Percentiles rank a stretch among this genome's conserved stretches.
phyloP scores from a whole-genome alignment of 2,797 vertebrate species.

The Danio jaintianensis region DNA sequence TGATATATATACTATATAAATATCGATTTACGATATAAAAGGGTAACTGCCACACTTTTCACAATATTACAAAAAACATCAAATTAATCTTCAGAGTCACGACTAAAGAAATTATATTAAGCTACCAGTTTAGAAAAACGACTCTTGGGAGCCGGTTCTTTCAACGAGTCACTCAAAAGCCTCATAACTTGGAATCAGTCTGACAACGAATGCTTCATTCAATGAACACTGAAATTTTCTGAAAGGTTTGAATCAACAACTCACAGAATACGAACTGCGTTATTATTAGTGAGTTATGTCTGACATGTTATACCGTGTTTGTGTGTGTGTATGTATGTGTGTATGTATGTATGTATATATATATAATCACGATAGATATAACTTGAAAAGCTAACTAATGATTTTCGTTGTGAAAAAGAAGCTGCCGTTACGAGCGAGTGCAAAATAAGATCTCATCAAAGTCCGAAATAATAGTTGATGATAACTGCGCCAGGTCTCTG shows the following conservation, averaged over 20 bases:
- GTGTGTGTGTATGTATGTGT: not conserved
- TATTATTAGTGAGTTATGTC: not conserved
- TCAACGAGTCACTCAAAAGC: conserved; percentile 15
- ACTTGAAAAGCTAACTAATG: too few species aligned
- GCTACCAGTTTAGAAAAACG: not conserved
- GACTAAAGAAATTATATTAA: not conserved
- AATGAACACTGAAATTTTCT: not conserved
- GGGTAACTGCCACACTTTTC: conserved; percentile 14
- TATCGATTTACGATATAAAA: not conserved
- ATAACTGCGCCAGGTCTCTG: conserved; percentile 30
- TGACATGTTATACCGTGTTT: too few species aligned
- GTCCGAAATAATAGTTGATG: conserved; percentile 5
- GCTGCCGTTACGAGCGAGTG: not conserved
- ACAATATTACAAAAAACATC: not conserved
- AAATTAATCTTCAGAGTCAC: not conserved
- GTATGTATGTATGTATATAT: not conserved
- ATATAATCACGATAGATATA: not conserved
- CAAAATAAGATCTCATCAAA: not conserved
- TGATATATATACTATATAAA: too few species aligned
- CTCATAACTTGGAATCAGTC: conserved; percentile 12
- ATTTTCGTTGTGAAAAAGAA: not conserved
- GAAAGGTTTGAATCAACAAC: not conserved
- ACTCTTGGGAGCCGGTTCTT: conserved; percentile 1
- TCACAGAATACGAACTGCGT: not conserved
- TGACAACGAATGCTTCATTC: not conserved